Evolutionary conservation across 2,113 vertebrate genomes (phyloP), one percentile per base, ranked within the genome.

Genomic region (Paramormyrops kingsleyae): DNA sequence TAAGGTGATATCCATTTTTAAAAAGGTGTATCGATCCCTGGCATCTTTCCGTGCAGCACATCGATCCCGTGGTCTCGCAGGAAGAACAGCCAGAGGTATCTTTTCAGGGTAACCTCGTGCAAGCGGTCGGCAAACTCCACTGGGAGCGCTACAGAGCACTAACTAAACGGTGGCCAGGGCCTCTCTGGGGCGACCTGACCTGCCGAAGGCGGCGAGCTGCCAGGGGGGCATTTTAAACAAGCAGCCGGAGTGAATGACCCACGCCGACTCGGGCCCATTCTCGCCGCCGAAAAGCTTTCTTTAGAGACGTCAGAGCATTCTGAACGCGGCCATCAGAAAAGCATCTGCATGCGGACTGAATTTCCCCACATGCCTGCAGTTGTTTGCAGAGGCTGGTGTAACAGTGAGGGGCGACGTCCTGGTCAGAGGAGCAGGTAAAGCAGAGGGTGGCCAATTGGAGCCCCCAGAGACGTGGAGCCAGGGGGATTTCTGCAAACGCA

Each of bases 1-100:
- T 95, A 95, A 96, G 94, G 94, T 95, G 94, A 95, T 96, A 95
- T 96, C 95, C 95, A 96, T 96, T 95, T 96, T 96, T 96, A 93
- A 95, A 96, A 93, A 95, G 94, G 92, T 92, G 86, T 94, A 96
- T 96, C 90, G 96, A 96, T 95, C 94, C 94, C 94, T 95, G 89
- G 93, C 95, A 95, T 95, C 94, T 94, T 92, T 93, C 94, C 5
- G 92, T 95, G 94, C 94, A 93, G 86, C 91, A 88, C 95, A 96
- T 96, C 95, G 95, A 96, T 96, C 95, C 93, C 89, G 88, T 87
- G 49, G 80, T 92, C 95, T 95, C 94, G 5, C 39, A 94, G 95
- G 95, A 95, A 95, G 95, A 95, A 95, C 94, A 90, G 90, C 91
- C 93, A 93, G 95, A 95, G 94, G 93, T 93, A 95, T 95, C 94